Percentiles rank a stretch among this genome's conserved stretches.
phyloP scores from a whole-genome alignment of 2,113 vertebrate genomes.

The Raja brachyura region DNA sequence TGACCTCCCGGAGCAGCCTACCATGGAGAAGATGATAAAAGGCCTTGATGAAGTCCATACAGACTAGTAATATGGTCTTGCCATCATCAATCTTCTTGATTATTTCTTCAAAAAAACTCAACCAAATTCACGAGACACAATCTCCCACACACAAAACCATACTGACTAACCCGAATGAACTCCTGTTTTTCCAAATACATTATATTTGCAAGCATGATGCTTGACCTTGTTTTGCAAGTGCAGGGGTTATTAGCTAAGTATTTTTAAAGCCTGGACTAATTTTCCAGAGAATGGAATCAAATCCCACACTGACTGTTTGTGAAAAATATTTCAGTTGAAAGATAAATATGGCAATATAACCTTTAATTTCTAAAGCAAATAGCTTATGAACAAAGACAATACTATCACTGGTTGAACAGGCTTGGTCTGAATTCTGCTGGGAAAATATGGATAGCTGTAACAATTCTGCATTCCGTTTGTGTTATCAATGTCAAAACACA shows the following conservation, averaged over 20 bases:
- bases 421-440: background rate
- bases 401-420: background rate
- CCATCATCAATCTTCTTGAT: no score
- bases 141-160: no score
- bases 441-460: background rate
- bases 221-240: background rate
- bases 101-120: no score
- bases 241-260: background rate
- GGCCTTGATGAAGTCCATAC: no score
- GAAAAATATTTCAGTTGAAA: background rate
- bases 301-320: background rate
- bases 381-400: background rate
- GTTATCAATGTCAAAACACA: background rate
- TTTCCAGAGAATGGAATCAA: background rate
- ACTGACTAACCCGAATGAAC: no score
- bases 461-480: background rate
- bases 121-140: no score
- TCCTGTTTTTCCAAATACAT: background rate
- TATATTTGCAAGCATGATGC: background rate
- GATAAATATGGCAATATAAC: background rate
- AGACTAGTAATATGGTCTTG: no score
- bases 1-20: no score
- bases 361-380: background rate
- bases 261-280: background rate
- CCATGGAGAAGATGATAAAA: no score